phyloP scores from a whole-genome alignment of 1,140 invertebrate species.

The Mamestra configurata region DNA sequence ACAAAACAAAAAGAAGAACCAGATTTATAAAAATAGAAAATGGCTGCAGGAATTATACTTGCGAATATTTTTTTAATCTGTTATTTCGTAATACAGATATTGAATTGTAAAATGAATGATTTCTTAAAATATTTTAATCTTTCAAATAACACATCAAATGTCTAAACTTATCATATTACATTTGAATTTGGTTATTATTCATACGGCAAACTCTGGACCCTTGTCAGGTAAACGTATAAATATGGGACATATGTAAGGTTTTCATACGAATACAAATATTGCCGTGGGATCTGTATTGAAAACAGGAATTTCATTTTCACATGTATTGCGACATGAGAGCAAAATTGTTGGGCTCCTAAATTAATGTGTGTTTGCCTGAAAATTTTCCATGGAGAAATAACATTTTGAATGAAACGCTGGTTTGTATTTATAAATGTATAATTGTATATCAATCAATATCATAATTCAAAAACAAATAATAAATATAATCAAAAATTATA shows the following conservation, averaged over 20 bases:
- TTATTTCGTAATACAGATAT: too few species aligned
- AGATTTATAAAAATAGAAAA: too few species aligned
- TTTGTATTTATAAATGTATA: too few species aligned
- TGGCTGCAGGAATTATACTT: too few species aligned
- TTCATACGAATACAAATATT: constrained; percentile 53
- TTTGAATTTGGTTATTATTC: constrained; percentile 33
- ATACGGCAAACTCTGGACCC: constrained; percentile 12
- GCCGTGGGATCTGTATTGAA: constrained; percentile 45
- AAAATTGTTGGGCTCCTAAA: not conserved
- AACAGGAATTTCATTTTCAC: constrained; percentile 25
- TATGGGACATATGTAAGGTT: constrained; percentile 35
- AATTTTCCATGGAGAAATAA: not conserved
- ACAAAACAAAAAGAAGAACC: too few species aligned
- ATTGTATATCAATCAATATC: too few species aligned
- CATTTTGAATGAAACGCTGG: too few species aligned
- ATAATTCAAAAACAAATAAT: too few species aligned
- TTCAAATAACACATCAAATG: not conserved
- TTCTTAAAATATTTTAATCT: too few species aligned
- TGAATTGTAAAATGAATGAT: too few species aligned
- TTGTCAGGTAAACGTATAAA: constrained; percentile 31
- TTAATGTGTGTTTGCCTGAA: not conserved
- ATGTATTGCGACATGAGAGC: not conserved
- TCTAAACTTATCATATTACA: not conserved
- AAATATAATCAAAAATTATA: too few species aligned
- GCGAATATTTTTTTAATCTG: too few species aligned